Evolutionary conservation across 2,113 vertebrate genomes (phyloP).

Genomic region (Petaurus breviceps): DNA sequence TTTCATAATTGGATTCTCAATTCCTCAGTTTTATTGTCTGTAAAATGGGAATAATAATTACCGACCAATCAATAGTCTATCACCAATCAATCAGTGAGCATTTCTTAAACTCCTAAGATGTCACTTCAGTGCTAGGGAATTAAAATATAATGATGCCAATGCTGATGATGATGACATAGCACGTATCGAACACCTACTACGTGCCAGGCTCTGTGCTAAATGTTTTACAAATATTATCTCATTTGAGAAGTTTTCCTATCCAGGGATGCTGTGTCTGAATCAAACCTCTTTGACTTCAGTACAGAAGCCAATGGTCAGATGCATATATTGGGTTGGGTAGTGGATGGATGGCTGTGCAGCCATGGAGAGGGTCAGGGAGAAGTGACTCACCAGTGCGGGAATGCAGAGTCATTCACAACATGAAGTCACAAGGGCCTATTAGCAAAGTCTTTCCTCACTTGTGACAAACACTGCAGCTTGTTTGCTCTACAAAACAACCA

Average conservation of each 20-base stretch:
- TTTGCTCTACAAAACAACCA: neutral
- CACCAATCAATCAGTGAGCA: neutral
- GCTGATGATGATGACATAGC: neutral
- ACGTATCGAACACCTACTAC: neutral
- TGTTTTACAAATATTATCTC: slow-evolving; percentile 7
- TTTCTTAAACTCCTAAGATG: neutral
- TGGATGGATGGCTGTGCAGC: neutral
- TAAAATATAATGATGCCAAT: neutral
- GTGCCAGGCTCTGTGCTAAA: neutral
- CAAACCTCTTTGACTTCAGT: slow-evolving; percentile 3
- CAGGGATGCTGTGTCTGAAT: slow-evolving; percentile 9
- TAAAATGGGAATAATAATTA: neutral
- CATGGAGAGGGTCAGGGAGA: slow-evolving; percentile 28
- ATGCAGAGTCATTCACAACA: slow-evolving; percentile 31
- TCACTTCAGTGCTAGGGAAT: neutral
- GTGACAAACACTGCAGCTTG: slow-evolving; percentile 4
- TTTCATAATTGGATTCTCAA: neutral
- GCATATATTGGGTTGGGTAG: slow-evolving; percentile 14
- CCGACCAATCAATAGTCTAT: too few relatives aligned
- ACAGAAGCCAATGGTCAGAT: neutral
- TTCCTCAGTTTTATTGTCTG: slow-evolving; percentile 6
- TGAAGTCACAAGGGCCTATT: neutral
- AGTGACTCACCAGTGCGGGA: slow-evolving; percentile 50
- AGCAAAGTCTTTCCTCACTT: neutral
- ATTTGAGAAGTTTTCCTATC: neutral